phyloP scores from a whole-genome alignment of 2,113 vertebrate genomes.

The Scalopus aquaticus region DNA sequence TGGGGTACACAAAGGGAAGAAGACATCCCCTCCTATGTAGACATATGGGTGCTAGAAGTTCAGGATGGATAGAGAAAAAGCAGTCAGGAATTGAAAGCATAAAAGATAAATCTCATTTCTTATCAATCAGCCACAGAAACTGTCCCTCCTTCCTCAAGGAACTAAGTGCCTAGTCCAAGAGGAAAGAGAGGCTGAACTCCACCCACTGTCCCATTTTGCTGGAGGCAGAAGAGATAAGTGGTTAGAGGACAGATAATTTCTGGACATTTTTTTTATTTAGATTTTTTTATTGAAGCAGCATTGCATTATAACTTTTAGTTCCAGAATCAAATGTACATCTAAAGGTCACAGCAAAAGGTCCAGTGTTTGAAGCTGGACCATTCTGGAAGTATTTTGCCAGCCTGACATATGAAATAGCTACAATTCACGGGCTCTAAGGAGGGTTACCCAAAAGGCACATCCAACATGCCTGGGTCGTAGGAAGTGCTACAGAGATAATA shows the following conservation, averaged over 20 bases:
- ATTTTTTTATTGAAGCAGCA: too few relatives aligned
- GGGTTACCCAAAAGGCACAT: neutral
- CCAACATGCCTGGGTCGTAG: neutral
- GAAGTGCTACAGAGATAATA: neutral
- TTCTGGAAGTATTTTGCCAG: neutral
- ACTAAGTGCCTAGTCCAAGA: neutral
- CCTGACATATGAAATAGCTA: neutral
- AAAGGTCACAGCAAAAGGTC: too few relatives aligned
- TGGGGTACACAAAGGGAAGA: neutral
- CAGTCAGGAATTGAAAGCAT: neutral
- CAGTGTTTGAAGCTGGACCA: too few relatives aligned
- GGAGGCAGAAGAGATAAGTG: neutral
- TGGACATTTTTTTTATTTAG: too few relatives aligned
- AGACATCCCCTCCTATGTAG: neutral
- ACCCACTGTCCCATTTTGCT: neutral
- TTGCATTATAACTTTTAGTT: too few relatives aligned
- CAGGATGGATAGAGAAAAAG: neutral
- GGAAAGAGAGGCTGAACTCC: slow-evolving; percentile 15
- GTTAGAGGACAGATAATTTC: neutral
- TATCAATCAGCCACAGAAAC: neutral
- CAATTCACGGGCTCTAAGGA: neutral
- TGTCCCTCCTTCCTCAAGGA: neutral
- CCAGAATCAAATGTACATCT: too few relatives aligned
- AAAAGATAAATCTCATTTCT: neutral
- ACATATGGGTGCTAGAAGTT: neutral